Percentiles rank a stretch among this genome's conserved stretches.
These are phyloP conservation scores for Lophius piscatorius DNA, from an alignment of 2,113 vertebrate species.

Conservation along the genomic window DNA sequence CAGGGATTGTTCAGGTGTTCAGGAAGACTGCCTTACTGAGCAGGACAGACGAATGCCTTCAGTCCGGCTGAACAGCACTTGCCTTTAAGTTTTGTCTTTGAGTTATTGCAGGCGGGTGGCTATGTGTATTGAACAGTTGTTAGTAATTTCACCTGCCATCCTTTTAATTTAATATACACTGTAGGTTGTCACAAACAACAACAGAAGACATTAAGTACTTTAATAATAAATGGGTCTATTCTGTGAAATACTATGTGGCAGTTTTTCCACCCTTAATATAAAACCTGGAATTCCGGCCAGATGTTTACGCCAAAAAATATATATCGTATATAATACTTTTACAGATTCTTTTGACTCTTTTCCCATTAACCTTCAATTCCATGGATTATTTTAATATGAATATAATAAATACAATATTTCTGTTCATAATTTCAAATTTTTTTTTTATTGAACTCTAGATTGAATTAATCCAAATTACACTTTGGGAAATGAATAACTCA, in stretches of 20 bases:
- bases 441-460: too few relatives aligned
- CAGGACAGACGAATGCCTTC: conserved; percentile 13
- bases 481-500: too few relatives aligned
- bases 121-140: neutral
- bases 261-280: too few relatives aligned
- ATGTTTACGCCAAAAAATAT: conserved; percentile 35
- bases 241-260: neutral
- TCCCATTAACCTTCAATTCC: too few relatives aligned
- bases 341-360: too few relatives aligned
- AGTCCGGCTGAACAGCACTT: conserved; percentile 31
- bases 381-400: too few relatives aligned
- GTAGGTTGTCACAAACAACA: neutral
- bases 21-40: conserved; percentile 26
- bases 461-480: too few relatives aligned
- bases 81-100: conserved; percentile 19
- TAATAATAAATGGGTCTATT: neutral
- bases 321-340: too few relatives aligned
- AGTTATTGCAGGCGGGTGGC: conserved; percentile 8
- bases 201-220: neutral
- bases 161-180: neutral
- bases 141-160: neutral
- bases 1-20: conserved; percentile 40
- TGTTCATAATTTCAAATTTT: too few relatives aligned
- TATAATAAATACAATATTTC: too few relatives aligned
- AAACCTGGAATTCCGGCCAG: too few relatives aligned